phyloP scores from a whole-genome alignment of 2,797 vertebrate genomes.

The Sarcoramphus papa region DNA sequence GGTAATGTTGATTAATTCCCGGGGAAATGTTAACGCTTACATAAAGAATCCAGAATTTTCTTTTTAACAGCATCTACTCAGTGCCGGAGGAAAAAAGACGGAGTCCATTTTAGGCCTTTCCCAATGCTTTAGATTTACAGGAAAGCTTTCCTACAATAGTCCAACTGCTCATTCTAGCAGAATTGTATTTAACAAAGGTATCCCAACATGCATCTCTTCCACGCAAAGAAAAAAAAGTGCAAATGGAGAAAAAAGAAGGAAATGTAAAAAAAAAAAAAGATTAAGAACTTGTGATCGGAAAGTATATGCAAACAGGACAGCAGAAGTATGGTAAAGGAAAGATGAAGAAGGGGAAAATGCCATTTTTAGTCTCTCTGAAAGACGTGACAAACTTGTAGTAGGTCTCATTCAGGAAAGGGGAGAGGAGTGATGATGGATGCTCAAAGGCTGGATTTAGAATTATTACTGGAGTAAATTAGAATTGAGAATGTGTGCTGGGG shows the following conservation, averaged over 20 bases:
- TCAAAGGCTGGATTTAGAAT: neutral
- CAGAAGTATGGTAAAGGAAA: neutral
- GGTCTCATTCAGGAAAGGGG: neutral
- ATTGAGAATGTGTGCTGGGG: neutral
- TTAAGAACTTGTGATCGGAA: neutral
- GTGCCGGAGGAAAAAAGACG: neutral
- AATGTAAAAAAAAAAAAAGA: neutral
- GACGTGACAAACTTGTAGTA: neutral
- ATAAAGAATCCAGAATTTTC: neutral
- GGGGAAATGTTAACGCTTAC: neutral
- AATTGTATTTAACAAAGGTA: neutral
- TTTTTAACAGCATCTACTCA: neutral
- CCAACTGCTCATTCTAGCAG: neutral
- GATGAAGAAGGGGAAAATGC: neutral
- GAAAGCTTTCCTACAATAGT: neutral
- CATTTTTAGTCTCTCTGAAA: neutral
- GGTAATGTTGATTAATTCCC: neutral
- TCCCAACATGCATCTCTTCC: neutral
- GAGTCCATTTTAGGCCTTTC: neutral
- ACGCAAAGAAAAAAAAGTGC: neutral
- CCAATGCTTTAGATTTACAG: neutral
- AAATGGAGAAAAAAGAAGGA: neutral
- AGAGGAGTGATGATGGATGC: neutral
- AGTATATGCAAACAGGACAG: neutral
- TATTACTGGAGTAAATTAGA: neutral